A percentile compares a stretch with the other conserved stretches of the same genome.
Evolutionary conservation across 2,113 vertebrate genomes (phyloP).

Genomic region (Caranx ignobilis): DNA sequence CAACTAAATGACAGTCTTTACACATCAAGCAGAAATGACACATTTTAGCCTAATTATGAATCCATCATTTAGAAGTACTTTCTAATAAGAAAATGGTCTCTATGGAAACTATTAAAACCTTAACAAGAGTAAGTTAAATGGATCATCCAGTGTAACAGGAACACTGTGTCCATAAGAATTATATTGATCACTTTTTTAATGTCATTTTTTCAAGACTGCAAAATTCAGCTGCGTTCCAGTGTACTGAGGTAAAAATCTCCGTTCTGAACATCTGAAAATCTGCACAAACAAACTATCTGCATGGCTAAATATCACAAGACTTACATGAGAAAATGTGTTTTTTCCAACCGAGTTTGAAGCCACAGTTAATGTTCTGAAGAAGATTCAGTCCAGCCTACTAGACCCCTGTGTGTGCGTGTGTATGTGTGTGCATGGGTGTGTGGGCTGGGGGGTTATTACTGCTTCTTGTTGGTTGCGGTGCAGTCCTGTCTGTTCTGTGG

Average conservation of each 20-base stretch:
- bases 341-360: slow-evolving; percentile 12
- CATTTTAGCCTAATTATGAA: neutral
- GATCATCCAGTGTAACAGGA: neutral
- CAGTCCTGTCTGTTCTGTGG: slow-evolving; percentile 79
- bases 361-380: slow-evolving; percentile 26
- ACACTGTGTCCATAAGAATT: neutral
- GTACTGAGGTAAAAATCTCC: neutral
- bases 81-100: neutral
- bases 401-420: slow-evolving; percentile 33
- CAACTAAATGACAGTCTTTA: neutral
- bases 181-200: neutral
- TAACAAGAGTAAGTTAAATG: neutral
- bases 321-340: slow-evolving; percentile 18
- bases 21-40: neutral
- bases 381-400: slow-evolving; percentile 12
- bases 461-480: slow-evolving; percentile 71
- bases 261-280: slow-evolving; percentile 17
- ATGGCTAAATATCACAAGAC: slow-evolving; percentile 5
- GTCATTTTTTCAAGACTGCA: neutral
- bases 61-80: neutral
- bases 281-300: slow-evolving; percentile 13
- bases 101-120: neutral
- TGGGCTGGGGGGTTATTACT: slow-evolving; percentile 66
- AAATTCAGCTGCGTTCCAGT: neutral
- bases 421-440: slow-evolving; percentile 45